phyloP scores from a whole-genome alignment of 2,113 vertebrate species.

The Catagonus wagneri region DNA sequence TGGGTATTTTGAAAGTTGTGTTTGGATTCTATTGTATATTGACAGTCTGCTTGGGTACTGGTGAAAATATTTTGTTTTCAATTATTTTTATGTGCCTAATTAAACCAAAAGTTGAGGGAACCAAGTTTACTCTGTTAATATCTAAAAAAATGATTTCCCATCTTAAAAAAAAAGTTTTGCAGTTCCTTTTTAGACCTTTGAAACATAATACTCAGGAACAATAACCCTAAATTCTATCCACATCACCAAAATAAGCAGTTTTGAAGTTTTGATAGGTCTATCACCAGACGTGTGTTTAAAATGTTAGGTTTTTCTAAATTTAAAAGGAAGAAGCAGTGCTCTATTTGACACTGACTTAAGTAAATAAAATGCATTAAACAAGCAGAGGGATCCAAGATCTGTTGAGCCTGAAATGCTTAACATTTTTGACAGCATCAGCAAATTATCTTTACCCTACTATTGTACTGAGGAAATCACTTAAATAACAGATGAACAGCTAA shows the following conservation, averaged over 20 bases:
- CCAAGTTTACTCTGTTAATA: conserved; percentile 1
- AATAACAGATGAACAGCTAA: conserved; percentile 84
- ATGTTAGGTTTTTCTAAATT: conserved; percentile 75
- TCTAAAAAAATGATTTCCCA: background rate
- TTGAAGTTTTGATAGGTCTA: conserved; percentile 62
- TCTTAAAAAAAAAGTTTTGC: conserved; percentile 52
- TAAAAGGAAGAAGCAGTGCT: conserved; percentile 72
- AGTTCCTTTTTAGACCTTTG: conserved; percentile 52
- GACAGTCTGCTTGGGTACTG: background rate
- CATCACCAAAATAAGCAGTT: conserved; percentile 60
- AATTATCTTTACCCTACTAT: conserved; percentile 79
- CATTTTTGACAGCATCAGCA: conserved; percentile 81
- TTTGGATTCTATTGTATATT: background rate
- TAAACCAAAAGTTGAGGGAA: conserved; percentile 32
- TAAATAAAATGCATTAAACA: conserved; percentile 70
- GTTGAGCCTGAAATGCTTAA: conserved; percentile 66
- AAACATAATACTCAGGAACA: conserved; percentile 54
- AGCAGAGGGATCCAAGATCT: conserved; percentile 60
- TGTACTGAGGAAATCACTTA: conserved; percentile 82
- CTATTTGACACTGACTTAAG: conserved; percentile 68
- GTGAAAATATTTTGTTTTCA: conserved; percentile 50
- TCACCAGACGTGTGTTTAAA: conserved; percentile 76
- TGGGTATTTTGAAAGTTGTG: conserved; percentile 23
- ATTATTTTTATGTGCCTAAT: conserved; percentile 33
- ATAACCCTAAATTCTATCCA: conserved; percentile 46